Percentiles rank a stretch among this genome's conserved stretches.
phyloP scores from a whole-genome alignment of 1,140 invertebrate species.

The Cyrtorhinus lividipennis region DNA sequence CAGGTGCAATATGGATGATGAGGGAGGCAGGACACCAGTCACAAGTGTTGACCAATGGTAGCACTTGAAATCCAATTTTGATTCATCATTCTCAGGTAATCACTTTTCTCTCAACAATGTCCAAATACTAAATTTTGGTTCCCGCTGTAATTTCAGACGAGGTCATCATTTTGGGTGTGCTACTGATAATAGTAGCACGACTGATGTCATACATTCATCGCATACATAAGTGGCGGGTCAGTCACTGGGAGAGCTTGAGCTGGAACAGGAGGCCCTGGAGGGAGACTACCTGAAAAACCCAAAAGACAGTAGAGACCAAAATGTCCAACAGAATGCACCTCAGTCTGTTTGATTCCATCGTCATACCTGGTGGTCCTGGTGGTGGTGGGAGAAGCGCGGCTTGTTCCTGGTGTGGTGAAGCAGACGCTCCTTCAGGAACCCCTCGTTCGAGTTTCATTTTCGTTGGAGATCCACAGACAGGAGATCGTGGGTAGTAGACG shows the following conservation, averaged over 20 bases:
- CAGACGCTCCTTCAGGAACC: conserved; percentile 31
- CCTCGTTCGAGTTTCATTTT: conserved; percentile 28
- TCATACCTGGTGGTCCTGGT: background rate
- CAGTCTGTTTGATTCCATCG: no score
- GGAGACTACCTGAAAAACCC: no score
- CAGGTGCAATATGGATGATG: no score
- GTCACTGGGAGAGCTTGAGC: conserved; percentile 24
- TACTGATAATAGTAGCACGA: conserved; percentile 21
- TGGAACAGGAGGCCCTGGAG: conserved; percentile 10
- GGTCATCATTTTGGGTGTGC: conserved; percentile 7
- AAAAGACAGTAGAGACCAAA: no score
- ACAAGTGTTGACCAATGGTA: no score
- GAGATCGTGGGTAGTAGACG: conserved; percentile 30
- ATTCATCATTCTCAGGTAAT: no score
- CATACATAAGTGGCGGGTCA: conserved; percentile 32
- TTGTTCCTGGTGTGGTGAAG: conserved; percentile 26
- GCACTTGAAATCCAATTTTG: no score
- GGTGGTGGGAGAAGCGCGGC: conserved; percentile 1
- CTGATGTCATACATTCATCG: conserved; percentile 35
- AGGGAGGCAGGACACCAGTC: no score
- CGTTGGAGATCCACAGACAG: conserved; percentile 30
- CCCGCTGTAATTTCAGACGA: conserved; percentile 1
- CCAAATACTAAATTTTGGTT: no score
- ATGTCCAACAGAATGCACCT: no score
- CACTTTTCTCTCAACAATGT: no score